Percentiles rank a stretch among this genome's conserved stretches.
These are phyloP conservation scores for Eudyptes chrysolophus DNA, from an alignment of 2,113 vertebrate genomes.

Conservation along the genomic window DNA sequence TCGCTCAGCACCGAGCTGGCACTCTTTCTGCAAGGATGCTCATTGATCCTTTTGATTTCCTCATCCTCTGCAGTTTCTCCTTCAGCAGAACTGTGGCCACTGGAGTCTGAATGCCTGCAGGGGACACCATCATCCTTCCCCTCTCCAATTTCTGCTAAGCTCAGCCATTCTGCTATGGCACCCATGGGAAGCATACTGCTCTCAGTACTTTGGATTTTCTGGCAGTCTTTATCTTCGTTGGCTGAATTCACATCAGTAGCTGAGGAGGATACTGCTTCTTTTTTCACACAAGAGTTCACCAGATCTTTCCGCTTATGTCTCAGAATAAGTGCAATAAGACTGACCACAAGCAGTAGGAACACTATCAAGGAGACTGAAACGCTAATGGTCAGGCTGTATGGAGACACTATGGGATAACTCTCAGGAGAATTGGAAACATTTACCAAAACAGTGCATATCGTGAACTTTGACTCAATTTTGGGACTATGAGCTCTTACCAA, in stretches of 20 bases:
- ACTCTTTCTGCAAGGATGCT: conserved; percentile 74
- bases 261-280: conserved; percentile 32
- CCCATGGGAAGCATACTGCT: conserved; percentile 37
- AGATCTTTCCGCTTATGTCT: conserved; percentile 76
- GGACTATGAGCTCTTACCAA: conserved; percentile 84
- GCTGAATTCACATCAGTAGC: conserved; percentile 20
- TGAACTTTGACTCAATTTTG: conserved; percentile 78
- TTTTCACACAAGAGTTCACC: conserved; percentile 53
- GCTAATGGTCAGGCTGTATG: conserved; percentile 74
- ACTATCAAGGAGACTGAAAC: conserved; percentile 72
- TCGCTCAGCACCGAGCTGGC: conserved; percentile 42
- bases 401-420: conserved; percentile 32
- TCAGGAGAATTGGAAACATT: conserved; percentile 81
- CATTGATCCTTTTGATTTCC: conserved; percentile 89
- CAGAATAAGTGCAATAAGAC: conserved; percentile 76
- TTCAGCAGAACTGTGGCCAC: conserved; percentile 84
- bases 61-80: conserved; percentile 89
- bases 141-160: conserved; percentile 57
- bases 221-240: not conserved
- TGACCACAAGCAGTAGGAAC: conserved; percentile 77
- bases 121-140: conserved; percentile 59
- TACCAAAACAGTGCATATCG: conserved; percentile 81
- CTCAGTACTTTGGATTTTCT: conserved; percentile 14
- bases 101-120: conserved; percentile 78
- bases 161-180: conserved; percentile 68